Evolutionary conservation across 2,113 vertebrate genomes (phyloP).

Genomic region (Scophthalmus maximus): DNA sequence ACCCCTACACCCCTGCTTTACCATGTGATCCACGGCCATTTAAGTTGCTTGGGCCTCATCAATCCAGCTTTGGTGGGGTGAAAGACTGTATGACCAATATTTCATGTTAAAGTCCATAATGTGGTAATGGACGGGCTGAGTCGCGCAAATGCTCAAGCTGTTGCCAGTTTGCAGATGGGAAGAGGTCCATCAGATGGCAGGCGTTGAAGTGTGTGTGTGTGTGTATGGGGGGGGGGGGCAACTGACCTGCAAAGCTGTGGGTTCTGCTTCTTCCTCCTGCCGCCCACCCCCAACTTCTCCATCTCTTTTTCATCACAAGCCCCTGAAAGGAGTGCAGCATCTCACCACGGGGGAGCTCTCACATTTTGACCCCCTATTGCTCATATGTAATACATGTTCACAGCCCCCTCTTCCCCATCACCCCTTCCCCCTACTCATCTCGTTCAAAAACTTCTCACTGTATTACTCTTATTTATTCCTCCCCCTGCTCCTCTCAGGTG

Average conservation of each 20-base stretch:
- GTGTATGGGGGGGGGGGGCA: not conserved
- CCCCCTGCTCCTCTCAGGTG: constrained; percentile 48
- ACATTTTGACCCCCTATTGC: constrained; percentile 69
- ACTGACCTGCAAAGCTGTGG: constrained; percentile 48
- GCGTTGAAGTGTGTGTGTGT: not conserved
- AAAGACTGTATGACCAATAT: not conserved
- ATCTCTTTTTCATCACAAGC: constrained; percentile 68
- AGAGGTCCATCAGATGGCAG: constrained; percentile 51
- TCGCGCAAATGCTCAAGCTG: constrained; percentile 41
- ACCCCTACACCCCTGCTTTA: not conserved
- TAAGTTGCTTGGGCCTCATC: constrained; percentile 10
- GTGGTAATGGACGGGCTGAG: constrained; percentile 12
- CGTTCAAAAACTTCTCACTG: constrained; percentile 44
- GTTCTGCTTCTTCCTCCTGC: not conserved
- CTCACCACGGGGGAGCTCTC: constrained; percentile 53
- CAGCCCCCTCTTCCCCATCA: not conserved
- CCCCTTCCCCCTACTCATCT: not conserved
- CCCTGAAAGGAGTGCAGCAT: constrained; percentile 44
- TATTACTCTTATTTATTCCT: constrained; percentile 62
- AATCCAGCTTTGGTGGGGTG: not conserved
- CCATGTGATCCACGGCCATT: not conserved
- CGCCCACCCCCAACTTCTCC: constrained; percentile 26
- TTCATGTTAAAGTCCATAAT: constrained; percentile 5
- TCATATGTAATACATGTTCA: constrained; percentile 58
- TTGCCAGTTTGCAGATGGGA: constrained; percentile 35